phyloP scores from a whole-genome alignment of 2,888 invertebrate species.

The Agrenia bidenticulata region DNA sequence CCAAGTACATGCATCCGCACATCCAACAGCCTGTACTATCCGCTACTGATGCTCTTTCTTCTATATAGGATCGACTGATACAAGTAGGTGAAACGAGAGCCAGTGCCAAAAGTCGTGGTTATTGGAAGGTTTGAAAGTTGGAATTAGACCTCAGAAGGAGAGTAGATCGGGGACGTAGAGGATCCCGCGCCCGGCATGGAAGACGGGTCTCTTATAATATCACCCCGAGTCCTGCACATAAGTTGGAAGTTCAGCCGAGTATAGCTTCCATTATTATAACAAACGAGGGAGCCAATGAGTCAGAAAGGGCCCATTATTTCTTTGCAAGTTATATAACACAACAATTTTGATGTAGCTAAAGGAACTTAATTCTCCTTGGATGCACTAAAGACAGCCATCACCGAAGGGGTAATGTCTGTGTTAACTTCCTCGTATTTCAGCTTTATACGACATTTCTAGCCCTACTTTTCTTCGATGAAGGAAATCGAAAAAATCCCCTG shows the following conservation, averaged over 20 bases:
- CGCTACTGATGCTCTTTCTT: too few relatives aligned
- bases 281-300: constrained; percentile 16
- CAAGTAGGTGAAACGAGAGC: too few relatives aligned
- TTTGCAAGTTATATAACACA: constrained; percentile 17
- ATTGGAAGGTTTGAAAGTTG: too few relatives aligned
- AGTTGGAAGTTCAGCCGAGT: constrained; percentile 6
- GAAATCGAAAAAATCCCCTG: neutral
- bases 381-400: constrained; percentile 18
- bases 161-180: too few relatives aligned
- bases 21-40: too few relatives aligned
- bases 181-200: too few relatives aligned
- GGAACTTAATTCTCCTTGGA: constrained; percentile 13
- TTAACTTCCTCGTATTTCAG: constrained; percentile 17
- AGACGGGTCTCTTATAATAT: too few relatives aligned
- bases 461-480: constrained; percentile 2
- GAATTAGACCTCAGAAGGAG: too few relatives aligned
- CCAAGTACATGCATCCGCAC: too few relatives aligned
- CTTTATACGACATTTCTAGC: constrained; percentile 18
- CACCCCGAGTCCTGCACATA: too few relatives aligned
- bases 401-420: constrained; percentile 20
- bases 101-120: too few relatives aligned
- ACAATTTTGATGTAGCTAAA: constrained; percentile 17
- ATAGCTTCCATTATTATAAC: constrained; percentile 17
- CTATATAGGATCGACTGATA: too few relatives aligned
- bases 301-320: constrained; percentile 22